Base-by-base conservation (phyloP, 1,140 invertebrate genomes). In the Drosophila arizonae region DNA sequence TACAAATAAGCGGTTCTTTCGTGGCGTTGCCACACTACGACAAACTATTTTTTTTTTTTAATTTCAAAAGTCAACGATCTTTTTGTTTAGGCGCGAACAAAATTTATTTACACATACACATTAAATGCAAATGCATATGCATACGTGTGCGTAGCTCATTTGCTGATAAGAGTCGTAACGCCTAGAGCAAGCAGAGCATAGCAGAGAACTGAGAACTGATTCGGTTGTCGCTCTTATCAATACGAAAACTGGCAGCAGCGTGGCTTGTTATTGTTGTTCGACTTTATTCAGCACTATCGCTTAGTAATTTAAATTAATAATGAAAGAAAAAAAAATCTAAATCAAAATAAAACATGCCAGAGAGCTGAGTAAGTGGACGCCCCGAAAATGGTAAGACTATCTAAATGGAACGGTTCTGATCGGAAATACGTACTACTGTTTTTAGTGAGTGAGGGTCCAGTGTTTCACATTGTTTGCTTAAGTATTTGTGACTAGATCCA, bases 381-480 rank as follows among this genome's bases (percentile, higher is more conserved):
- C 65, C 71, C 66, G 17, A 54, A 64, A 55, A 48, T 72, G 52
- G 61, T 67, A 66, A 74, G 65, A 30, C 9, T 24, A 36, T 46
- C 15, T 56, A 2, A 33, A 65, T 21, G 36, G 26, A 56, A 26
- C 4, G 11, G 30, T 26, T 41, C 52, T 8, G 15, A 36, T 51
- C 30, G 39, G 11, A 52, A 24, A n/a, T 43, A 45, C 70, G 66
- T 90, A 78, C 81, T 90, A 64, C 85, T 91, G 90, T 91, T 91
- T 91, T 90, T 90, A 91, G 90, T 91, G 90, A 75, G 90, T 91
- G 90, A 89, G 90, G 90, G 89, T 90, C 87, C 91, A 91, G 90
- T 91, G 90, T 91, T 91, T 91, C 90, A 91, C 90, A 91, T 91
- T 87, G 71, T 65, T 76, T 73, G 56, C 52, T 39, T 36, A 58